Base-by-base conservation (phyloP, 1,140 invertebrate species). In the Drosophila arizonae region DNA sequence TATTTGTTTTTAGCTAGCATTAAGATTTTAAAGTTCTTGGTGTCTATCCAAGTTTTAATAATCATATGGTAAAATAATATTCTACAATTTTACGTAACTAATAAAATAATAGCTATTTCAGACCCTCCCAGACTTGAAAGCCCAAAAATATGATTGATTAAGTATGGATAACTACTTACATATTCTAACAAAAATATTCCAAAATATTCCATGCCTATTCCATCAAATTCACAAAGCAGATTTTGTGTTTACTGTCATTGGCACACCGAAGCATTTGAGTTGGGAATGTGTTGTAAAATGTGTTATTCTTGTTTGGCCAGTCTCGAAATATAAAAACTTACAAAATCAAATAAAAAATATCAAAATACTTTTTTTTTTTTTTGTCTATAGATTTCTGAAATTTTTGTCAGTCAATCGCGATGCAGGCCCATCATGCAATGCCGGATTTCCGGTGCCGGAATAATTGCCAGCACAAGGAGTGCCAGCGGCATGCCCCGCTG, bases 371-470 rank as follows among this genome's bases (percentile, higher is more conserved):
- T 45, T 57, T 15, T 39, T 57, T 33, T 9, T 21, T 4, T 4
- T 24, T 24, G 21, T 24, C 2, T 24, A 33, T 52, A 60, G 46
- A 48, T 24, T 60, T 17, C 4, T 21, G 1, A 33, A 60, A 21
- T 21, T 48, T 50, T 50, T 10, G 45, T 4, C 58, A 46, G n/a
- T 9, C 51, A 39, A 48, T 51, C 30, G 41, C 55, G 33, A 89
- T 89, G 86, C 86, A 90, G 72, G 85, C 86, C 4, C 86, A 87
- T 55, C 90, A 91, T 57, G 82, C 90, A 5, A 87, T 91, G 80
- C 78, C 90, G 0, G 80, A 91, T 48, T 91, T 91, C 45, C 81
- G 87, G 0, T 91, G 90, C 52, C 80, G 90, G 9, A 88, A 79
- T 30, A 90, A 85, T 9, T 91, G 90, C 50, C 72, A 79, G 24